A percentile compares a stretch with the other conserved stretches of the same genome.
These are phyloP conservation scores for Mycogona germanica DNA, from an alignment of 2,888 invertebrate species.

Conservation along the genomic window DNA sequence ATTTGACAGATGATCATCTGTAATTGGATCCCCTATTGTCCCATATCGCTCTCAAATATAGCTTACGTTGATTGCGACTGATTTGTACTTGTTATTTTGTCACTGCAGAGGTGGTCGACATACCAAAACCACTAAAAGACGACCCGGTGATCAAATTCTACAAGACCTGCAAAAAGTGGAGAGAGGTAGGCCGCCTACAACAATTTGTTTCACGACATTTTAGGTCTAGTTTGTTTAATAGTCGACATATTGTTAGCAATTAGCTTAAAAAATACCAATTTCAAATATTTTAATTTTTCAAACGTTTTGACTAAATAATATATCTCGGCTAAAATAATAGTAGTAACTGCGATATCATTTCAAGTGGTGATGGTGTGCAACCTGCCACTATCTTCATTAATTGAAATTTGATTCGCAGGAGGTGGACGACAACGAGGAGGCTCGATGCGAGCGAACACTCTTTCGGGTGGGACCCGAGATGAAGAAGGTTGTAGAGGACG, in stretches of 20 bases:
- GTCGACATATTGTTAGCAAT: too few species aligned
- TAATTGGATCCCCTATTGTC: too few species aligned
- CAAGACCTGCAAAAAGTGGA: conserved; percentile 18
- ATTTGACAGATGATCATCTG: too few species aligned
- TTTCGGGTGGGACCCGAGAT: conserved; percentile 28
- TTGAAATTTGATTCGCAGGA: too few species aligned
- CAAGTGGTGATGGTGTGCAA: too few species aligned
- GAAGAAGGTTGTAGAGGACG: conserved; percentile 24
- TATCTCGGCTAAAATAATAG: too few species aligned
- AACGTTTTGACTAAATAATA: too few species aligned
- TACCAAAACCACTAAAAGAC: conserved; percentile 19
- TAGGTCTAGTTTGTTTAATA: background rate
- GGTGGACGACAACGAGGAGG: conserved; percentile 18
- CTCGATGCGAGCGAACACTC: conserved; percentile 25
- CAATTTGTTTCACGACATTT: background rate
- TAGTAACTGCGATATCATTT: too few species aligned
- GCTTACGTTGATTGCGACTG: background rate
- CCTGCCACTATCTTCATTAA: too few species aligned
- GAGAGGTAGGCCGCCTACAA: conserved; percentile 15
- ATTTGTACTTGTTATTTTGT: background rate
- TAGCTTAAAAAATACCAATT: too few species aligned
- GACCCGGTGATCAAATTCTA: conserved; percentile 20
- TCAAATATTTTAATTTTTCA: too few species aligned
- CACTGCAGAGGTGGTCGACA: conserved; percentile 10
- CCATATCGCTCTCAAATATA: background rate